Evolutionary conservation across 2,797 vertebrate species (phyloP), one percentile per base, ranked within the genome.

Genomic region (Syndactyla subalaris): DNA sequence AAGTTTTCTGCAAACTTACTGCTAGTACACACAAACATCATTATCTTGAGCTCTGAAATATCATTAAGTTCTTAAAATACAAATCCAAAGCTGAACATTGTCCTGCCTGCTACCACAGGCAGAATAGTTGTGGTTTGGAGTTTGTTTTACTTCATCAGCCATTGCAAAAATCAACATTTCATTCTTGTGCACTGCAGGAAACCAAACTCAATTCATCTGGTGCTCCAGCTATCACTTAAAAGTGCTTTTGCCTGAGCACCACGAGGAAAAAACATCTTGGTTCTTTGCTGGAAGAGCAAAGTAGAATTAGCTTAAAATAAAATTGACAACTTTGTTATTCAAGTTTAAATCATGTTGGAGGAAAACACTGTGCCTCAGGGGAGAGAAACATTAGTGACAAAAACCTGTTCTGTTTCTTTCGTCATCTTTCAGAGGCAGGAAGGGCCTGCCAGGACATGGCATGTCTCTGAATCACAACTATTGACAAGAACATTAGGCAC

Each of bases 141-240:
- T 48, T 77, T 65, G 45, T 84, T 93, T 85, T 73, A 89, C 68
- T 84, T 89, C 72, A 84, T 62, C 81, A 88, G 66, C 62, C 65
- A 67, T 92, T 94, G 80, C 61, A 85, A 94, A 88, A 97, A 93
- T 81, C 82, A 95, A 93, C 85, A 57, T 81, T 89, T 92, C 51
- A 88, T 94, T 94, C 87, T 88, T 24, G 12, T 15, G 77, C 92
- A 75, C 83, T 0, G 6, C n/a, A 75, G 80, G 91, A 93, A 88
- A 79, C 54, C 81, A 83, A 62, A 76, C 23, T 79, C 3, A 0
- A 76, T 80, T 95, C 66, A 54, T 73, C 46, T 78, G n/a, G n/a
- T 81, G 59, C 57, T 87, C n/a, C n/a, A 70, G 46, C 81, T 91
- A 92, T 48, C 57, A 79, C 70, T 83, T 87, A 79, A 79, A 77